A percentile compares a stretch with the other conserved stretches of the same genome.
Evolutionary conservation across 2,797 vertebrate genomes (phyloP).

Genomic region (Coregonus suidteri): DNA sequence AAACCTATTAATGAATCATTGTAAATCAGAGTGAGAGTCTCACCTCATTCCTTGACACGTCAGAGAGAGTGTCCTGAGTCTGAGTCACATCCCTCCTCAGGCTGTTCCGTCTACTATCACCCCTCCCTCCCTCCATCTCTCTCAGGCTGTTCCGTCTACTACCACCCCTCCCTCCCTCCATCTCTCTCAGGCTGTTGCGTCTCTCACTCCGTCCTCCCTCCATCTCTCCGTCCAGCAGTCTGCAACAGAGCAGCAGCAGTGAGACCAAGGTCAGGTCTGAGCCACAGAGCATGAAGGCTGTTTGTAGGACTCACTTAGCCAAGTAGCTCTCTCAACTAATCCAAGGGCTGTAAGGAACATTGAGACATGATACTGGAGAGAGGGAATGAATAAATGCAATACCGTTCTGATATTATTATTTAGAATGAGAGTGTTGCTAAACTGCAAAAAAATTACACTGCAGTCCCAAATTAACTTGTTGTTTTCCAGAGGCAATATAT

Average conservation of each 20-base stretch:
- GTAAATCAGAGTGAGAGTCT: slow-evolving; percentile 17
- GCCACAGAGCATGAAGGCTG: neutral
- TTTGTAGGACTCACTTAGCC: neutral
- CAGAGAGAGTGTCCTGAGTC: slow-evolving; percentile 46
- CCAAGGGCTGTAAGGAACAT: neutral
- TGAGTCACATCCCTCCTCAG: slow-evolving; percentile 61
- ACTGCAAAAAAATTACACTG: too few species aligned
- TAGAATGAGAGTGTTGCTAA: neutral
- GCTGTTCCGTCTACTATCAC: slow-evolving; percentile 56
- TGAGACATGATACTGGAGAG: neutral
- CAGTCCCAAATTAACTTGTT: too few species aligned
- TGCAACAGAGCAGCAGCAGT: slow-evolving; percentile 44
- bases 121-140: slow-evolving; percentile 56
- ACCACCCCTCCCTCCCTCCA: slow-evolving; percentile 56
- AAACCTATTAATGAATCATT: neutral
- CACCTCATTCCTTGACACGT: slow-evolving; percentile 66
- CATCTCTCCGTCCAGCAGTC: slow-evolving; percentile 57
- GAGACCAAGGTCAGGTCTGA: slow-evolving; percentile 26
- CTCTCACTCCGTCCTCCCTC: slow-evolving; percentile 58
- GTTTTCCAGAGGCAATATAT: neutral
- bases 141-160: slow-evolving; percentile 27
- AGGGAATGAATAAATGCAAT: neutral
- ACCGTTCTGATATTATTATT: neutral
- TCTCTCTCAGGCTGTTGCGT: slow-evolving; percentile 64
- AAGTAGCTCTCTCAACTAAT: neutral